Evolutionary conservation across 1,140 invertebrate genomes (phyloP), one percentile per base, ranked within the genome.

Genomic region (Mamestra configurata): DNA sequence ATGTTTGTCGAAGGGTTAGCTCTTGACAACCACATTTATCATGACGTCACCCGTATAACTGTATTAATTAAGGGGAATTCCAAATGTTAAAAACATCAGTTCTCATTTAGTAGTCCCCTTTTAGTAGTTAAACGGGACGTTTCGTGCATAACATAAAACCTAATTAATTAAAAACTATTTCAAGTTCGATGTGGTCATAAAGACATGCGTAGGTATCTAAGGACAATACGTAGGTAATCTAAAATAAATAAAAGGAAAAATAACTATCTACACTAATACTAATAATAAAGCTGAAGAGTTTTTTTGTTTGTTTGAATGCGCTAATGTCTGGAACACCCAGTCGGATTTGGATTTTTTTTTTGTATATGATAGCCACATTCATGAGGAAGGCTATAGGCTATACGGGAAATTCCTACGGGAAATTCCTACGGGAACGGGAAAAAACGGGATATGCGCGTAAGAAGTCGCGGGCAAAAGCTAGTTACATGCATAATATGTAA

Each of bases 1-100:
- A 18, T 73, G 22, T 76, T 55, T 35, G 40, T 46, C 57, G 53
- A 61, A 64, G 24, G 57, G 53, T 27, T 22, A 73, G 6, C 31
- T 57, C n/a, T 49, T 49, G n/a, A 64, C 57, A 49, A 49, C 22
- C 40, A 59, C 22, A 49, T 57, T 40, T 73, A 40, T 43, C n/a
- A 27, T 72, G 35, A 57, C 53, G 37, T 40, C 31, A 73, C 35
- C 35, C 71, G 27, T 73, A 73, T 40, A 57, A 35, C 13, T 2
- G 15, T 40, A 27, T 57, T 73, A 57, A 71, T 71, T 51, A 71
- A 22, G 1, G 46, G 24, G 13, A 31, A 35, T 22, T 57, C 24
- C 20, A 31, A 1, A 22, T 51, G 22, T 15, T 20, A 55, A 7
- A 73, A 37, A 55, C 49, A 27, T 72, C 20, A 40, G 18, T 57